phyloP scores from a whole-genome alignment of 2,888 invertebrate species.

The Eristalis arbustorum region DNA sequence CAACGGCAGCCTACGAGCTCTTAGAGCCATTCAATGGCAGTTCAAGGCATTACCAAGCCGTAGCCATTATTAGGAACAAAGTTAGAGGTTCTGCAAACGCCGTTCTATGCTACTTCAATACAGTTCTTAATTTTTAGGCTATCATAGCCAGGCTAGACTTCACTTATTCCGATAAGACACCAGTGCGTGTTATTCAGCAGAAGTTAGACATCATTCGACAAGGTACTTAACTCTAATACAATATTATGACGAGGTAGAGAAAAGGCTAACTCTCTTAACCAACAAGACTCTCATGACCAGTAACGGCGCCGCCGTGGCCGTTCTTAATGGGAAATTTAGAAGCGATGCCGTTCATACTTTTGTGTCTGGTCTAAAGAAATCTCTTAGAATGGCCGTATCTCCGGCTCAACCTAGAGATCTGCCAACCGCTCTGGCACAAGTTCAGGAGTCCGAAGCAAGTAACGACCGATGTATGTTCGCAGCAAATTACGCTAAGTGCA shows the following conservation, averaged over 20 bases:
- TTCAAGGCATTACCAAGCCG: no score
- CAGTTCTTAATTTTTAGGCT: no score
- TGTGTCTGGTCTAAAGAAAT: no score
- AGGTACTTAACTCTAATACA: background rate
- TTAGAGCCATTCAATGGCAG: conserved; percentile 15
- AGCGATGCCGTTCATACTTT: background rate
- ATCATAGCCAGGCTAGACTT: no score
- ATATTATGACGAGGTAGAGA: background rate
- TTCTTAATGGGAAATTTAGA: no score
- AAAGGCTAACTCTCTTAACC: background rate
- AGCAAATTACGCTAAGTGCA: background rate
- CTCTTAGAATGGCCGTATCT: background rate
- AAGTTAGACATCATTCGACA: background rate
- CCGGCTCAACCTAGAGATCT: background rate
- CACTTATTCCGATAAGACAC: no score
- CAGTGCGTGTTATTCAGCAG: no score
- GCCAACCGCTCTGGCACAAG: background rate
- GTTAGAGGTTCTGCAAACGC: background rate
- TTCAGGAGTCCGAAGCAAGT: background rate
- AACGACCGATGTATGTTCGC: background rate
- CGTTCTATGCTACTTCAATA: background rate
- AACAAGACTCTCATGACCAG: background rate
- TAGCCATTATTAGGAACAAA: background rate
- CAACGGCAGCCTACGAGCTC: no score
- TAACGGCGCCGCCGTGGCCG: no score